Percentiles rank a stretch among this genome's conserved stretches.
phyloP scores from a whole-genome alignment of 1,140 invertebrate species.

The Alviniconcha marisindica region DNA sequence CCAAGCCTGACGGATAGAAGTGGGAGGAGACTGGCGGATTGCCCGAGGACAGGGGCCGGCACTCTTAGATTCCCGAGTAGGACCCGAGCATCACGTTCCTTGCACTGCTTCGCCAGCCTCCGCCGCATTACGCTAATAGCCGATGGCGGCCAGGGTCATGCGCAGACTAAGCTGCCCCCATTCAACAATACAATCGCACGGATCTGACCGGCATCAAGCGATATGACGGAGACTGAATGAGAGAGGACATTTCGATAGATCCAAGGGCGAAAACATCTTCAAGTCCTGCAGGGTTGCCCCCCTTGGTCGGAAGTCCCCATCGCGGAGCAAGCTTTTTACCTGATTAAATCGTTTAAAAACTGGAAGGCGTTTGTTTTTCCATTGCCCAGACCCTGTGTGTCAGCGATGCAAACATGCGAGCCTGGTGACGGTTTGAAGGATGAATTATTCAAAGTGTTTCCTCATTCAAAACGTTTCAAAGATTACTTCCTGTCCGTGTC shows the following conservation, averaged over 20 bases:
- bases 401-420: background rate
- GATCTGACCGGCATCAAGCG: background rate
- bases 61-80: too few species aligned
- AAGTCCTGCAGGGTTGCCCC: background rate
- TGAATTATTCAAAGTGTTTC: conserved; percentile 25
- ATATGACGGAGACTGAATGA: conserved; percentile 12
- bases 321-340: conserved; percentile 9
- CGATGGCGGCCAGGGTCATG: background rate
- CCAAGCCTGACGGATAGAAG: too few species aligned
- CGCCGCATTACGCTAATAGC: conserved; percentile 26
- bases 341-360: conserved; percentile 32
- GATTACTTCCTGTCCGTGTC: conserved; percentile 11
- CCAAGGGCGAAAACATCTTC: conserved; percentile 22
- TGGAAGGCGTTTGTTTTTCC: conserved; percentile 26
- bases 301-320: background rate
- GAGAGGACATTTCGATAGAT: background rate
- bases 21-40: too few species aligned
- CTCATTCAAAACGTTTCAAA: conserved; percentile 20
- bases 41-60: too few species aligned
- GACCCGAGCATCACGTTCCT: conserved; percentile 8
- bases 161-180: conserved; percentile 7
- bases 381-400: background rate
- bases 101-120: background rate
- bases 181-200: conserved; percentile 7
- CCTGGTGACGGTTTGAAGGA: background rate